Base-by-base conservation (phyloP, 2,888 invertebrate genomes). In the Acrocyrtus sp. region DNA sequence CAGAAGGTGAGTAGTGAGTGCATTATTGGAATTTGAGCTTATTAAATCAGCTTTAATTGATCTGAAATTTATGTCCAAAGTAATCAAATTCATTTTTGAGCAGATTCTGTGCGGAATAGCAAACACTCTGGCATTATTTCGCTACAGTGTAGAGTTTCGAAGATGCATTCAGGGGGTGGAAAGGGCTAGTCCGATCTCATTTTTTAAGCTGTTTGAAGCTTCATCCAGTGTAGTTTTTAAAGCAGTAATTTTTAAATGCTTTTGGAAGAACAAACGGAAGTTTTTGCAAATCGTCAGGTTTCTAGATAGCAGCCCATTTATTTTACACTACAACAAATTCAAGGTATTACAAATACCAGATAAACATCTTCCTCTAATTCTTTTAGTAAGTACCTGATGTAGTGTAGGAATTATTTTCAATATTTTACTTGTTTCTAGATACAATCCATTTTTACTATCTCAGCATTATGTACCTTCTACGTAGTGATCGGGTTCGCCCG, bases 1-100 rank as follows among this genome's bases (percentile, higher is more conserved):
- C 68, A 68, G 17, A 68, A 68, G 60, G 68, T 68, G 24, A 24
- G n/a, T n/a, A n/a, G n/a, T n/a, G n/a, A n/a, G n/a, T n/a, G n/a
- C n/a, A n/a, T n/a, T n/a, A n/a, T n/a, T n/a, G n/a, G n/a, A n/a
- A n/a, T n/a, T n/a, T n/a, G n/a, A n/a, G n/a, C n/a, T n/a, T n/a
- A n/a, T n/a, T n/a, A n/a, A n/a, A n/a, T n/a, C n/a, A n/a, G n/a
- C n/a, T n/a, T n/a, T n/a, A n/a, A n/a, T n/a, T n/a, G n/a, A n/a
- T n/a, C 1, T 41, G 27, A 29, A 29, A 29, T 8, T 17, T 15
- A 5, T 43, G 24, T 8, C 21, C n/a, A 12, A 43, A 22, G 43
- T 19, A 22, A 29, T 2, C 21, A 43, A n/a, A 6, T 8, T 12
- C 1, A n/a, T 56, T 41, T 26, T 24, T 47, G 6, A 29, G 1